Conservation (phyloP, 2,888 invertebrate species). For the Griposia aprilina region DNA sequence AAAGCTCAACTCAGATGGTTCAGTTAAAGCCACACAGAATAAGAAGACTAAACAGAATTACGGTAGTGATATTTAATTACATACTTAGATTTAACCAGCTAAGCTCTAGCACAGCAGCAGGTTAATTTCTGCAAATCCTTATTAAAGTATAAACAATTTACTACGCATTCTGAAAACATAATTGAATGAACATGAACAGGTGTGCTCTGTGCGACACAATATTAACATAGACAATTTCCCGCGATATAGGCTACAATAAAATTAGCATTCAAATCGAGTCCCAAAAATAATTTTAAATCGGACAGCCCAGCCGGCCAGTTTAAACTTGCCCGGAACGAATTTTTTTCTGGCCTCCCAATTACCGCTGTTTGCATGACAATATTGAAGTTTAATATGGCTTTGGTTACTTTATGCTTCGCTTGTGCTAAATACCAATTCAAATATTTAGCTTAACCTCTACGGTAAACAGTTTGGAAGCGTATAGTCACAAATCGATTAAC, state of each 20-base stretch:
- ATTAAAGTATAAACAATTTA: constrained; percentile 5
- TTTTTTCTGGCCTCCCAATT: constrained; percentile 76
- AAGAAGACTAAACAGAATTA: constrained; percentile 42
- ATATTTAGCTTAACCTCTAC: constrained; percentile 48
- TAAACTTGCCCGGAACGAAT: constrained; percentile 73
- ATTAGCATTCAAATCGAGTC: constrained; percentile 81
- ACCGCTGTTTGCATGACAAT: constrained; percentile 79
- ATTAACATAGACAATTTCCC: constrained; percentile 73
- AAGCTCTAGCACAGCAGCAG: not conserved
- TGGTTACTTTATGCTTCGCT: constrained; percentile 64
- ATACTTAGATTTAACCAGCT: constrained; percentile 22
- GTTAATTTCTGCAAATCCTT: constrained; percentile 6
- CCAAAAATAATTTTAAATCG: constrained; percentile 77
- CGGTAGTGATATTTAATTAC: constrained; percentile 36
- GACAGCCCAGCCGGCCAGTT: constrained; percentile 64
- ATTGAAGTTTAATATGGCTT: constrained; percentile 80
- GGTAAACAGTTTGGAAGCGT: constrained; percentile 50
- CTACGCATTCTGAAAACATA: constrained; percentile 37
- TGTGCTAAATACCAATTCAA: constrained; percentile 57
- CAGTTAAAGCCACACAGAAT: constrained; percentile 35
- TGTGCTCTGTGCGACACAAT: constrained; percentile 62
- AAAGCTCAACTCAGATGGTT: not conserved
- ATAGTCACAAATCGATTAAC: constrained; percentile 35
- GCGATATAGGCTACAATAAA: constrained; percentile 75
- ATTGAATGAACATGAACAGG: constrained; percentile 61